A percentile compares a stretch with the other conserved stretches of the same genome.
These are phyloP conservation scores for Orthonevra nobilis DNA, from an alignment of 2,888 invertebrate species.

Conservation along the genomic window DNA sequence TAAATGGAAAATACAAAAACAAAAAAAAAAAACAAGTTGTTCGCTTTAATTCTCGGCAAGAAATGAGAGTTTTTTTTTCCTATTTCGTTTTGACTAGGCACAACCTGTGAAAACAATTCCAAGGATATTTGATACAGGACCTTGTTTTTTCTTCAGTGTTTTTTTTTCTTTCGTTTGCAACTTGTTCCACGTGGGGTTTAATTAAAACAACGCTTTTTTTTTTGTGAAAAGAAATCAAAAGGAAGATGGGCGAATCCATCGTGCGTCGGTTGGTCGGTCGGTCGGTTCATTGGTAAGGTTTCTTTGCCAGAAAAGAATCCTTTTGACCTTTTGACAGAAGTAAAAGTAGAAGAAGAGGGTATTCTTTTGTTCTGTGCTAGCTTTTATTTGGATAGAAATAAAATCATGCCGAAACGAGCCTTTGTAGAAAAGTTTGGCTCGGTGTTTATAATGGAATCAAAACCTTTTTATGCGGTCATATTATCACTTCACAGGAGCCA, in stretches of 20 bases:
- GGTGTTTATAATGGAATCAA: constrained; percentile 5
- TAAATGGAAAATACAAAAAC: constrained; percentile 6
- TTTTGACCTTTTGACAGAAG: background rate
- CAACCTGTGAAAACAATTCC: background rate
- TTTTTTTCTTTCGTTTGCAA: background rate
- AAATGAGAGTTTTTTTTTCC: background rate
- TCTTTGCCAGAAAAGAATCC: constrained; percentile 2
- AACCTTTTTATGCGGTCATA: no score
- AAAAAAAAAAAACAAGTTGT: constrained; percentile 1
- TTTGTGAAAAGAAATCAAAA: background rate
- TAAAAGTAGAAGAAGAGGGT: background rate
- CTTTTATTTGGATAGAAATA: no score
- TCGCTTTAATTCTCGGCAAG: background rate
- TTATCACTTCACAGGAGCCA: constrained; percentile 2
- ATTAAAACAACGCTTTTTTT: constrained; percentile 29
- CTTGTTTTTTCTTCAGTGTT: background rate
- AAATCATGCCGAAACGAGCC: constrained; percentile 2
- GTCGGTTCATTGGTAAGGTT: constrained; percentile 5
- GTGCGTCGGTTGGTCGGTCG: no score
- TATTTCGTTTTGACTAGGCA: background rate
- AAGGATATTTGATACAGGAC: constrained; percentile 8
- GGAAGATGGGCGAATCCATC: background rate
- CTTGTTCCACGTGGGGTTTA: background rate
- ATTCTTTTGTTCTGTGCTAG: background rate
- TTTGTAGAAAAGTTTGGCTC: background rate